These are phyloP conservation scores for Riparia riparia DNA, from an alignment of 2,113 vertebrate genomes.

Conservation along the genomic window DNA sequence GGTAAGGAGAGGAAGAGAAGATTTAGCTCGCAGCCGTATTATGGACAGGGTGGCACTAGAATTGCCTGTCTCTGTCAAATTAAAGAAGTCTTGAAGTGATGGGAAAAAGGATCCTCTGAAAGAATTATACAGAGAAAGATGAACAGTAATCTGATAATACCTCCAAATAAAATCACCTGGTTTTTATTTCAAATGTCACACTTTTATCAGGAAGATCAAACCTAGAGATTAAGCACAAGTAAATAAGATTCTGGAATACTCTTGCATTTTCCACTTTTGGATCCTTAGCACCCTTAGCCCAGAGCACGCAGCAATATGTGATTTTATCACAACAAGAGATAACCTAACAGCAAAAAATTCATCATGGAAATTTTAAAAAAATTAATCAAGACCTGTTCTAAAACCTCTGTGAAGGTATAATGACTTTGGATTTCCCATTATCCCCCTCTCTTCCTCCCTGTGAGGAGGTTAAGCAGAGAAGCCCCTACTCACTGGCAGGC, in stretches of 20 bases:
- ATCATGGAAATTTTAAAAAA: not conserved
- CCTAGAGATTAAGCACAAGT: not conserved
- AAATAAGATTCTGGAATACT: not conserved
- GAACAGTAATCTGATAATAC: not conserved
- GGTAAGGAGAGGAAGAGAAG: not conserved
- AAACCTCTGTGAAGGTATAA: not conserved
- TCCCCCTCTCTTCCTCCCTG: not conserved
- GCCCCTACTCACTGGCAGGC: not conserved
- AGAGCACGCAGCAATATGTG: not conserved
- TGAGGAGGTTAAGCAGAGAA: not conserved
- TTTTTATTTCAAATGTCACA: not conserved
- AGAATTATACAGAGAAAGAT: not conserved
- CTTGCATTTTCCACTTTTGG: not conserved
- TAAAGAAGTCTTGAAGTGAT: not conserved
- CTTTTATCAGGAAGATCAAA: not conserved
- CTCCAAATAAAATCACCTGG: not conserved
- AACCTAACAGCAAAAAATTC: not conserved
- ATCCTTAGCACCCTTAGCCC: not conserved
- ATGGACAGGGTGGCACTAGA: not conserved
- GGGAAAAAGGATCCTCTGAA: not conserved
- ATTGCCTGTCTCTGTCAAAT: not conserved
- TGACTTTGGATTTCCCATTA: not conserved
- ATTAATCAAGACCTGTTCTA: not conserved
- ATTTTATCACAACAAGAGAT: not conserved
- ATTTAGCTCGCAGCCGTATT: not conserved